These are phyloP conservation scores for Scelioninae gen. 1 DNA, from an alignment of 2,888 invertebrate genomes.

Conservation along the genomic window DNA sequence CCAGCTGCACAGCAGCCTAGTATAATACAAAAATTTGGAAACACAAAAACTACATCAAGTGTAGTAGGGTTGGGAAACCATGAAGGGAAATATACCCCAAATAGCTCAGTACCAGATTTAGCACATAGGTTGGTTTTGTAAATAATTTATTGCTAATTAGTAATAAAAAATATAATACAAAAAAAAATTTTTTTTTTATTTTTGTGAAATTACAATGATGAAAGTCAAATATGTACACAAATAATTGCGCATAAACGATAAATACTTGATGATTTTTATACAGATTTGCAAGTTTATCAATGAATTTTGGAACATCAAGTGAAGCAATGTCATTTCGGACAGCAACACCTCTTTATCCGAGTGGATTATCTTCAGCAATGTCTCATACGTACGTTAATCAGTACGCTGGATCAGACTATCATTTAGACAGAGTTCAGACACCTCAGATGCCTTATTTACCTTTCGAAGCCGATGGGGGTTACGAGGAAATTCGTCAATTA, in stretches of 20 bases:
- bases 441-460: conserved; percentile 82
- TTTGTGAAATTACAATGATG: too few relatives aligned
- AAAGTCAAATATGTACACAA: not conserved
- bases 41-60: conserved; percentile 88
- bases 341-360: conserved; percentile 82
- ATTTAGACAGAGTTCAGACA: conserved; percentile 85
- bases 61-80: conserved; percentile 90
- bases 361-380: conserved; percentile 84
- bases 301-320: conserved; percentile 81
- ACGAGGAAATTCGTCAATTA: conserved; percentile 80
- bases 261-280: not conserved
- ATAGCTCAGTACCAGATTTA: conserved; percentile 87
- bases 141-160: not conserved
- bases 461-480: conserved; percentile 81
- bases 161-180: not conserved
- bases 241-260: too few relatives aligned
- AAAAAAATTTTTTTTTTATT: too few relatives aligned
- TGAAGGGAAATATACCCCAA: conserved; percentile 93
- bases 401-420: conserved; percentile 85
- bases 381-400: conserved; percentile 86
- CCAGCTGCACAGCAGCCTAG: conserved; percentile 81
- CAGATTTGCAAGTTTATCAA: conserved; percentile 90
- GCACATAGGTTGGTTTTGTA: conserved; percentile 85
- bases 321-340: conserved; percentile 81
- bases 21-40: conserved; percentile 89